Conservation (phyloP, 2,113 vertebrate species). For the Callaeas wilsoni region DNA sequence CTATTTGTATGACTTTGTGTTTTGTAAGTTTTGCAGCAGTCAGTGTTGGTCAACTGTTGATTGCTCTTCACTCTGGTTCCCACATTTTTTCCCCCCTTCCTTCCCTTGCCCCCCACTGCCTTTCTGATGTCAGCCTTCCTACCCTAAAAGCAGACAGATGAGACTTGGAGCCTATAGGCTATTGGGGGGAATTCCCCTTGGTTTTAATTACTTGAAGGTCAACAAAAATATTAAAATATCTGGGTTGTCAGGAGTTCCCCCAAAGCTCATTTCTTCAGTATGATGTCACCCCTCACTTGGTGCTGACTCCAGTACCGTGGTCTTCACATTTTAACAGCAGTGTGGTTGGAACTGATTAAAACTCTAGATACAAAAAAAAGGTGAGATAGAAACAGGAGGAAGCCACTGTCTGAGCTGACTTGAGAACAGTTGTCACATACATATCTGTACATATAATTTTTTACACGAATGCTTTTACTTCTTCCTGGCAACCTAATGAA, state of each 20-base stretch:
- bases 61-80: conserved; percentile 17
- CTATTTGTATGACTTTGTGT: not conserved
- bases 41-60: not conserved
- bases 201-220: conserved; percentile 59
- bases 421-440: not conserved
- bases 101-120: not conserved
- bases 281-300: not conserved
- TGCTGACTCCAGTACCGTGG: not conserved
- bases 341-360: not conserved
- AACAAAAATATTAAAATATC: conserved; percentile 49
- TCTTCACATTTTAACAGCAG: not conserved
- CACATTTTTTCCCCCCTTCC: not conserved
- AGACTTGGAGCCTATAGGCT: not conserved
- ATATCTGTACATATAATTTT: not conserved
- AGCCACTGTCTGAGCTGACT: not conserved
- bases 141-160: not conserved
- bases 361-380: not conserved
- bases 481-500: conserved; percentile 50
- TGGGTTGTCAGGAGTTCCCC: conserved; percentile 18
- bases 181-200: not conserved
- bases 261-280: not conserved
- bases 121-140: conserved; percentile 34
- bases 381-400: not conserved
- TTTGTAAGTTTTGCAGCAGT: conserved; percentile 42
- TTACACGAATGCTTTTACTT: not conserved